These are phyloP conservation scores for Willowsia nigromaculata DNA, from an alignment of 2,888 invertebrate genomes.

Conservation along the genomic window DNA sequence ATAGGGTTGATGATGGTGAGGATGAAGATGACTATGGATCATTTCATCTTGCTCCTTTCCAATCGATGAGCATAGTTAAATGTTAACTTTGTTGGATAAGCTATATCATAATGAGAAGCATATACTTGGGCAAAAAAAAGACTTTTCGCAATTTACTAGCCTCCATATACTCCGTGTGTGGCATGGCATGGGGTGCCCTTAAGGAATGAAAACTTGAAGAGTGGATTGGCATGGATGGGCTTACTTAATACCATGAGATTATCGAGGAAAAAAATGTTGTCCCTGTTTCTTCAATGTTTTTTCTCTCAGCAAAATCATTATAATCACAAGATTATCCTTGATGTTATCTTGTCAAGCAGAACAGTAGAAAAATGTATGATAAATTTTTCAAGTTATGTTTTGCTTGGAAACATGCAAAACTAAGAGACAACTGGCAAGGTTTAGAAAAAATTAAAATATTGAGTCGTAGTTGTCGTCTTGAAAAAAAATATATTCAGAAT, in stretches of 20 bases:
- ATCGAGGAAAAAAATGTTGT: too few relatives aligned
- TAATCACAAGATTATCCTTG: slow-evolving; percentile 21
- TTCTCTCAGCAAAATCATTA: background rate
- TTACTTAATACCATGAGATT: too few relatives aligned
- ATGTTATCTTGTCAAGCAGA: slow-evolving; percentile 40
- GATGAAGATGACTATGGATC: background rate
- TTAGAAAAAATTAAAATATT: background rate
- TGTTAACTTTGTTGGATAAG: too few relatives aligned
- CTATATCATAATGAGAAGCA: too few relatives aligned
- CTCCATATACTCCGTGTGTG: too few relatives aligned
- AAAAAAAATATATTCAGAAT: background rate
- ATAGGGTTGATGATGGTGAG: background rate
- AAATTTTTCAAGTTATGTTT: background rate
- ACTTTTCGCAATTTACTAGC: too few relatives aligned
- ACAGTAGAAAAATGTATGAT: background rate
- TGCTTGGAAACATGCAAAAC: background rate
- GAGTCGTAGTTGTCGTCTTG: background rate
- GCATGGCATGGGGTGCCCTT: too few relatives aligned
- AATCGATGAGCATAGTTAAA: background rate
- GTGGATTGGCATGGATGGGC: too few relatives aligned
- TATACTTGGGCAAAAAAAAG: too few relatives aligned
- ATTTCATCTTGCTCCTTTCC: background rate
- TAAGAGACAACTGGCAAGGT: background rate
- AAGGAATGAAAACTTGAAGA: too few relatives aligned
- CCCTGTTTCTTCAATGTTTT: background rate